These are phyloP conservation scores for Crotalus horridus DNA, from an alignment of 2,113 vertebrate genomes.

Conservation along the genomic window DNA sequence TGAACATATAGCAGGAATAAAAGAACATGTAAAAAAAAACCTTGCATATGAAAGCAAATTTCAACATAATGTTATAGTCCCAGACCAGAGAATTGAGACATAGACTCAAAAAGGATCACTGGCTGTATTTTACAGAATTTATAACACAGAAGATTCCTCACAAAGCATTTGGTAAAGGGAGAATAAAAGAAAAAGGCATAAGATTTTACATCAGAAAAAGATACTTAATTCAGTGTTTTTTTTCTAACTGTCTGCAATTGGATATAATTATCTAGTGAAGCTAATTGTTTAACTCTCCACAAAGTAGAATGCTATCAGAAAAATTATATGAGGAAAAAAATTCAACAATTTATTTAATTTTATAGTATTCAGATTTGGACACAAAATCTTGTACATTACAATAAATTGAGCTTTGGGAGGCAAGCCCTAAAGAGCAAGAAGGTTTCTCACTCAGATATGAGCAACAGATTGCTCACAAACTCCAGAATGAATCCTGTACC, in stretches of 20 bases:
- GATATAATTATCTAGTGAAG: background rate
- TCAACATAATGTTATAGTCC: background rate
- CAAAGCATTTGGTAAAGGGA: constrained; percentile 13
- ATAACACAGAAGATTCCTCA: constrained; percentile 13
- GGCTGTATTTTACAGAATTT: constrained; percentile 7
- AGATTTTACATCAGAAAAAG: constrained; percentile 23
- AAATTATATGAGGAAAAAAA: constrained; percentile 4
- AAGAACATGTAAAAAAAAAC: background rate
- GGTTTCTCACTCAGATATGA: no score
- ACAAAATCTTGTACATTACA: background rate
- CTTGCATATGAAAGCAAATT: background rate
- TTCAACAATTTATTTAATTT: background rate
- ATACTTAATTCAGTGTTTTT: background rate
- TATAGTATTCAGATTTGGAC: background rate
- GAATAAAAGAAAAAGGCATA: constrained; percentile 22
- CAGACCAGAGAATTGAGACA: constrained; percentile 1
- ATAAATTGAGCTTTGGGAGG: no score
- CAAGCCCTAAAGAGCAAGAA: no score
- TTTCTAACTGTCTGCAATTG: constrained; percentile 7
- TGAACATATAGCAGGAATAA: background rate
- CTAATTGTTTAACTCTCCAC: constrained; percentile 19
- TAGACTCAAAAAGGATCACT: background rate
- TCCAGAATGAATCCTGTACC: no score
- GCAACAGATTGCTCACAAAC: no score
- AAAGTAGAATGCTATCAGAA: constrained; percentile 1